Evolutionary conservation across 2,113 vertebrate genomes (phyloP).

Genomic region (Oplegnathus fasciatus): DNA sequence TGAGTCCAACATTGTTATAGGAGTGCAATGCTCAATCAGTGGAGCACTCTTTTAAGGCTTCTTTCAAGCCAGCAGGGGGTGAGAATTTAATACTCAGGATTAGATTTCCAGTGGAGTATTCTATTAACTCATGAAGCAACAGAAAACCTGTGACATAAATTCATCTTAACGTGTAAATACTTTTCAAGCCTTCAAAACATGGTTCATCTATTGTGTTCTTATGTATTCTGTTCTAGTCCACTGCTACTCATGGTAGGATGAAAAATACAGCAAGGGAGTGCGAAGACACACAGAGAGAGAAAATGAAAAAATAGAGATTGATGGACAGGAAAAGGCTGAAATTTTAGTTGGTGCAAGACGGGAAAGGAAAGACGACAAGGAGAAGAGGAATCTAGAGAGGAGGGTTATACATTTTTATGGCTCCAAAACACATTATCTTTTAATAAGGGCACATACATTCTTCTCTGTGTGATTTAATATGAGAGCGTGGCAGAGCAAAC

Average conservation of each 20-base stretch:
- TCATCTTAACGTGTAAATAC: slow-evolving; percentile 20
- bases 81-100: not conserved
- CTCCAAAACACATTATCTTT: slow-evolving; percentile 82
- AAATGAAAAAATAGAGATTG: slow-evolving; percentile 40
- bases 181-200: slow-evolving; percentile 12
- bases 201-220: slow-evolving; percentile 26
- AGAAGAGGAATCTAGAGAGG: slow-evolving; percentile 46
- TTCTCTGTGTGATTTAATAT: slow-evolving; percentile 83
- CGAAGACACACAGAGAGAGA: slow-evolving; percentile 36
- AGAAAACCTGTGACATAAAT: not conserved
- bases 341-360: slow-evolving; percentile 44
- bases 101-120: not conserved
- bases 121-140: slow-evolving; percentile 4
- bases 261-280: slow-evolving; percentile 27
- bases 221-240: slow-evolving; percentile 34
- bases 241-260: not conserved
- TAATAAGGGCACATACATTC: slow-evolving; percentile 83
- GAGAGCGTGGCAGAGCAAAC: slow-evolving; percentile 77
- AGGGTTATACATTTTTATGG: slow-evolving; percentile 75
- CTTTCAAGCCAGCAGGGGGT: not conserved
- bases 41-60: not conserved
- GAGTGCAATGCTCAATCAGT: not conserved
- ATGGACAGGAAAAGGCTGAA: slow-evolving; percentile 56
- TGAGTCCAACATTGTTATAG: too few species aligned
- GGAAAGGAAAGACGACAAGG: slow-evolving; percentile 26